Conservation (phyloP, 2,888 invertebrate genomes). For the Geophilus truncorum region DNA sequence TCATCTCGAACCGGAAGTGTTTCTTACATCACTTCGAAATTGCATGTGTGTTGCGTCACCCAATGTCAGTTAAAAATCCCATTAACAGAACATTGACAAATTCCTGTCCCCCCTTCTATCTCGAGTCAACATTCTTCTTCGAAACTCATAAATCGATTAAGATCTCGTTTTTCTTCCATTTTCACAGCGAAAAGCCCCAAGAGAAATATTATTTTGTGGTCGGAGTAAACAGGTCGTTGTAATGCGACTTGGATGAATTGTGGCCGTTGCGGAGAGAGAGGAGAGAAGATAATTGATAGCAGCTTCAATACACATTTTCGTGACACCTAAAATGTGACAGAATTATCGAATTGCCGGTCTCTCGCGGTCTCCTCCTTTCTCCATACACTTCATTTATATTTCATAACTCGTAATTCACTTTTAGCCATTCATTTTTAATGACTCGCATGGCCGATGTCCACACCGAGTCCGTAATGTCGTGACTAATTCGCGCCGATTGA, state of each 20-base stretch:
- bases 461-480: background rate
- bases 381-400: slow-evolving; percentile 4
- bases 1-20: too few species aligned
- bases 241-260: background rate
- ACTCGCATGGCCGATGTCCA: background rate
- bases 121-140: too few species aligned
- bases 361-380: background rate
- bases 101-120: background rate
- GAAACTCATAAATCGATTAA: background rate
- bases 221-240: background rate
- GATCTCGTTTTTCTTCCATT: background rate
- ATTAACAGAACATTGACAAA: too few species aligned
- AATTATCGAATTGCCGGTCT: background rate
- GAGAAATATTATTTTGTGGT: background rate
- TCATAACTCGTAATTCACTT: slow-evolving; percentile 2
- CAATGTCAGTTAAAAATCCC: too few species aligned
- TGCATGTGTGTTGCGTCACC: background rate
- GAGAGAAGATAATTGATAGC: background rate
- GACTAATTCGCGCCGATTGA: background rate
- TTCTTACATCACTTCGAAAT: too few species aligned
- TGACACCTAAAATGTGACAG: background rate
- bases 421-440: background rate
- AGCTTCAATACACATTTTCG: background rate
- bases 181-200: background rate
- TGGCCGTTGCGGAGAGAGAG: background rate